A percentile compares a stretch with the other conserved stretches of the same genome.
Conservation (phyloP, 2,888 invertebrate genomes). For the Lathronympha strigana region DNA sequence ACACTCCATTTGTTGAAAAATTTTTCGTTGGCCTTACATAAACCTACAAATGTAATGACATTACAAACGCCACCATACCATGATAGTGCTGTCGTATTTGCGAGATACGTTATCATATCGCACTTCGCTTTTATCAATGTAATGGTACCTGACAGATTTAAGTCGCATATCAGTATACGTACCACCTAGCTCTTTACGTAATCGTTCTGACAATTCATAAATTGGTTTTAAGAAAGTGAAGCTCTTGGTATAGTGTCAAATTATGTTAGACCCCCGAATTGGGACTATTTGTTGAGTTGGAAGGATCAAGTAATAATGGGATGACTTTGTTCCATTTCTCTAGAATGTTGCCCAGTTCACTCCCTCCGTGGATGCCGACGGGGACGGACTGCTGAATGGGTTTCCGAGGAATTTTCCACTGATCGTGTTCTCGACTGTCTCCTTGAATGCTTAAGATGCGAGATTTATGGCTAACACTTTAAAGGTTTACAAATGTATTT, state of each 20-base stretch:
- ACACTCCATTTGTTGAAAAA: background rate
- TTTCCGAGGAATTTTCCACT: constrained; percentile 53
- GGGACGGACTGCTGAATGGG: constrained; percentile 53
- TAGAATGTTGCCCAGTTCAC: constrained; percentile 43
- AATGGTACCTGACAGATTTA: constrained; percentile 40
- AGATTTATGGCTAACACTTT: constrained; percentile 31
- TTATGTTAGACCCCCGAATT: constrained; percentile 6
- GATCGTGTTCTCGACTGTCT: constrained; percentile 49
- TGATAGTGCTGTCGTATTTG: constrained; percentile 33
- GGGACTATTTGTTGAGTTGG: background rate
- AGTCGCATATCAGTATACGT: constrained; percentile 38
- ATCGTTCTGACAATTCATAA: constrained; percentile 20
- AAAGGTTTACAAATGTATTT: constrained; percentile 25
- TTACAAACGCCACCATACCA: constrained; percentile 6
- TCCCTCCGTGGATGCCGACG: constrained; percentile 59
- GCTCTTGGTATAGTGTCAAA: background rate
- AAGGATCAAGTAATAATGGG: constrained; percentile 19
- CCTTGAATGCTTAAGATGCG: constrained; percentile 20
- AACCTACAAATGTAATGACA: constrained; percentile 19
- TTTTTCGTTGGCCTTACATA: constrained; percentile 3
- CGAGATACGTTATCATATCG: constrained; percentile 39
- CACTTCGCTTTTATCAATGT: constrained; percentile 36
- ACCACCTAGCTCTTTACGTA: constrained; percentile 32
- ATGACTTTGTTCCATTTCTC: constrained; percentile 5
- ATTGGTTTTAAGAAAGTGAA: constrained; percentile 8